Evolutionary conservation across 2,113 vertebrate species (phyloP).

Genomic region (Dasyprocta punctata): DNA sequence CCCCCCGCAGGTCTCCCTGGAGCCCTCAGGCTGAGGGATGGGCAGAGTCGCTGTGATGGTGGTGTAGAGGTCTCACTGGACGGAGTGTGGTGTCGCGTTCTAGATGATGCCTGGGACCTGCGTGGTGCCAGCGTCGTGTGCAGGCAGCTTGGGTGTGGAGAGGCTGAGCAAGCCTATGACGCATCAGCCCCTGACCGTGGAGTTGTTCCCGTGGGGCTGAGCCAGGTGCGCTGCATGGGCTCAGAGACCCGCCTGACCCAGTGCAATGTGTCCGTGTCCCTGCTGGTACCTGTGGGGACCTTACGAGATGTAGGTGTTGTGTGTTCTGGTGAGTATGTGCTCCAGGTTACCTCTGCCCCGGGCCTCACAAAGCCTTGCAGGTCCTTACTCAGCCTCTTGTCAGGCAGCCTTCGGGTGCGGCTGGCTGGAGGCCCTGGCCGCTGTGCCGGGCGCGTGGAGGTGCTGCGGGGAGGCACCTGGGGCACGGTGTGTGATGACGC

Average conservation of each 20-base stretch:
- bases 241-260: constrained; percentile 46
- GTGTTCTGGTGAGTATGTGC: constrained; percentile 79
- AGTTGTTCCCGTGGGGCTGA: background rate
- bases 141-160: constrained; percentile 82
- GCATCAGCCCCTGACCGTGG: background rate
- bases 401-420: constrained; percentile 61
- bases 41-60: constrained; percentile 82
- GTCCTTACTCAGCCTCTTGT: background rate
- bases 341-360: accelerated
- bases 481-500: constrained; percentile 73
- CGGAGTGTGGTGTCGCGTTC: constrained; percentile 78
- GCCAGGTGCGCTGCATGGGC: constrained; percentile 25
- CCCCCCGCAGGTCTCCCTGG: background rate
- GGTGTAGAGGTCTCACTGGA: constrained; percentile 78
- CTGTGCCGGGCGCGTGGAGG: constrained; percentile 75
- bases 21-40: constrained; percentile 74
- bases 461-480: constrained; percentile 65
- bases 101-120: constrained; percentile 80
- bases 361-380: accelerated
- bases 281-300: background rate
- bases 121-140: constrained; percentile 79
- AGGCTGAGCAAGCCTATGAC: constrained; percentile 55
- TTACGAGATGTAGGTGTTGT: constrained; percentile 72
- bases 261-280: constrained; percentile 13
- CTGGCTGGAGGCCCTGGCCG: constrained; percentile 21